Conservation (phyloP, 2,113 vertebrate species). For the Thinocorus orbignyianus region DNA sequence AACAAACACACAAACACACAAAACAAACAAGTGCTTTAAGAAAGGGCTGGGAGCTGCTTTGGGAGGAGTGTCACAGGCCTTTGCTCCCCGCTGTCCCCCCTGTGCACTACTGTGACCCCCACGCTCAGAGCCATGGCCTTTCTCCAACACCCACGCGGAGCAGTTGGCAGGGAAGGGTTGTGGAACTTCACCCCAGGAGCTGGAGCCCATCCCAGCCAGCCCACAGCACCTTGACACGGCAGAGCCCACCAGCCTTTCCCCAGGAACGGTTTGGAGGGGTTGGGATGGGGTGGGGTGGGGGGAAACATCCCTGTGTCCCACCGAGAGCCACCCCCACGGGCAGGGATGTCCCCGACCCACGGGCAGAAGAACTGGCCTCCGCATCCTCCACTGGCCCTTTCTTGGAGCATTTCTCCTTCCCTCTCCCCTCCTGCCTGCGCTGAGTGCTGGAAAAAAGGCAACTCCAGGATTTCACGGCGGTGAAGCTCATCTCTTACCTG, state of each 20-base stretch:
- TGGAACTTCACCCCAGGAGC: conserved; percentile 36
- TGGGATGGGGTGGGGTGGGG: not conserved
- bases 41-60: conserved; percentile 70
- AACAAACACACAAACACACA: not conserved
- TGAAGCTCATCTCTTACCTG: conserved; percentile 67
- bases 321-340: not conserved
- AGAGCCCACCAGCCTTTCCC: not conserved
- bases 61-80: conserved; percentile 66
- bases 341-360: not conserved
- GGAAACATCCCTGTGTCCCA: not conserved
- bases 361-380: not conserved
- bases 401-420: conserved; percentile 56
- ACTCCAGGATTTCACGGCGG: conserved; percentile 70
- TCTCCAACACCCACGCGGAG: conserved; percentile 65
- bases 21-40: conserved; percentile 71
- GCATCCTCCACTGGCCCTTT: conserved; percentile 14
- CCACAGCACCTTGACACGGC: too few relatives aligned
- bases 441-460: conserved; percentile 72
- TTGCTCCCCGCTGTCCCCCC: conserved; percentile 69
- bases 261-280: not conserved
- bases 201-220: too few relatives aligned
- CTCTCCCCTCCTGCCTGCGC: conserved; percentile 60
- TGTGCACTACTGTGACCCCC: conserved; percentile 75
- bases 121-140: conserved; percentile 72
- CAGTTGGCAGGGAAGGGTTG: conserved; percentile 69